phyloP scores from a whole-genome alignment of 2,113 vertebrate genomes.

The Hippocampus abdominalis region DNA sequence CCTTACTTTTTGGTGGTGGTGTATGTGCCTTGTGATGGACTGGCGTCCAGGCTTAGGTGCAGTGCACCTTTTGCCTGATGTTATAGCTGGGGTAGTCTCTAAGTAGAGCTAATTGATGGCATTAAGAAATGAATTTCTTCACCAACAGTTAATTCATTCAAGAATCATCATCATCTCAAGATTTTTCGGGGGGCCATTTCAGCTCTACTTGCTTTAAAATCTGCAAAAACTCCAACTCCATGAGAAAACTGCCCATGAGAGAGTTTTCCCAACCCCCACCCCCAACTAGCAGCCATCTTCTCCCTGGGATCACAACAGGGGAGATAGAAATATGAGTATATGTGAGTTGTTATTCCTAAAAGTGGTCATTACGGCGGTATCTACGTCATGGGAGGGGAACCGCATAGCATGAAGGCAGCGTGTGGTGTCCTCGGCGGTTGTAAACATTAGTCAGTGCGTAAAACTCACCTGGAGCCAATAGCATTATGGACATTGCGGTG shows the following conservation, averaged over 20 bases:
- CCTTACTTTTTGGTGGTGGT: no score
- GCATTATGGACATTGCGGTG: conserved; percentile 23
- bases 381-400: conserved; percentile 34
- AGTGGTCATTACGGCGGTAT: conserved; percentile 44
- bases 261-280: neutral
- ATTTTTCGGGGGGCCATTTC: neutral
- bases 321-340: conserved; percentile 7
- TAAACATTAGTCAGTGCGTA: conserved; percentile 31
- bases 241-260: neutral
- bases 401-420: conserved; percentile 22
- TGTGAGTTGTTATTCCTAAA: conserved; percentile 38
- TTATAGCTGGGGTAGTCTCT: no score
- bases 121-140: no score
- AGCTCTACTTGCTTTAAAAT: conserved; percentile 31
- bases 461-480: conserved; percentile 6
- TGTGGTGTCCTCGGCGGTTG: conserved; percentile 41
- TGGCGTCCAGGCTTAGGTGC: no score
- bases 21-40: no score
- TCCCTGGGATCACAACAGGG: conserved; percentile 29
- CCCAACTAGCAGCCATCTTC: conserved; percentile 7
- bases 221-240: conserved; percentile 5
- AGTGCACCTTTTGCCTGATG: no score
- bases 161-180: neutral
- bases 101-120: no score
- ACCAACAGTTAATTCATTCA: neutral